Conservation (phyloP, 2,797 vertebrate species). For the Dipus sagitta region DNA sequence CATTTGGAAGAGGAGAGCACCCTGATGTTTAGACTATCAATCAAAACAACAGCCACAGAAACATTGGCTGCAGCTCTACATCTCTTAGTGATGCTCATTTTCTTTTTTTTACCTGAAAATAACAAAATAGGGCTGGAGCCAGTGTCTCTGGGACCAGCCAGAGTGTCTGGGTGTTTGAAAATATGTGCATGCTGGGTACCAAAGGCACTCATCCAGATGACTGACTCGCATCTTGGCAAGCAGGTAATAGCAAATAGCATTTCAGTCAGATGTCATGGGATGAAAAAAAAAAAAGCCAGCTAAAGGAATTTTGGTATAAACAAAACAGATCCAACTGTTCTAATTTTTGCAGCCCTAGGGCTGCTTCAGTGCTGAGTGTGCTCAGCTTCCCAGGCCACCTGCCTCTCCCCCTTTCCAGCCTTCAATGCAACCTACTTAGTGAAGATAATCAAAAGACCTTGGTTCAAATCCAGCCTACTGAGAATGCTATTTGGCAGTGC, state of each 20-base stretch:
- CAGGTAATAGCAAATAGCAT: conserved; percentile 63
- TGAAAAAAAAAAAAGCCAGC: conserved; percentile 52
- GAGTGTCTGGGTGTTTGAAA: conserved; percentile 67
- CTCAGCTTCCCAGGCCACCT: neutral
- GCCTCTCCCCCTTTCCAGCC: neutral
- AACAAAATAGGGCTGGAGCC: conserved; percentile 33
- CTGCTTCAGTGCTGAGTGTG: neutral
- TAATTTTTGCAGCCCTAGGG: neutral
- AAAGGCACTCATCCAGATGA: conserved; percentile 20
- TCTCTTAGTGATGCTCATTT: neutral
- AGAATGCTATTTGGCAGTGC: neutral
- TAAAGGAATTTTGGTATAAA: conserved; percentile 66
- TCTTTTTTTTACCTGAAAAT: conserved; percentile 56
- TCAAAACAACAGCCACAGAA: neutral
- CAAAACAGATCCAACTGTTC: conserved; percentile 63
- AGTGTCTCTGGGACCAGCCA: conserved; percentile 62
- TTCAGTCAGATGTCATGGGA: conserved; percentile 64
- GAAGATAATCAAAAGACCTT: neutral
- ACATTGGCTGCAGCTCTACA: neutral
- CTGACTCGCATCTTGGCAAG: conserved; percentile 77
- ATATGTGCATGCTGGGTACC: conserved; percentile 44
- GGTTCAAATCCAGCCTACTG: conserved; percentile 6
- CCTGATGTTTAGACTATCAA: neutral
- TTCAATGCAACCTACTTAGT: neutral
- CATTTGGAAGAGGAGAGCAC: neutral